Percentiles rank a stretch among this genome's conserved stretches.
Evolutionary conservation across 2,888 invertebrate genomes (phyloP).

Genomic region (Anagyrus pseudococci): DNA sequence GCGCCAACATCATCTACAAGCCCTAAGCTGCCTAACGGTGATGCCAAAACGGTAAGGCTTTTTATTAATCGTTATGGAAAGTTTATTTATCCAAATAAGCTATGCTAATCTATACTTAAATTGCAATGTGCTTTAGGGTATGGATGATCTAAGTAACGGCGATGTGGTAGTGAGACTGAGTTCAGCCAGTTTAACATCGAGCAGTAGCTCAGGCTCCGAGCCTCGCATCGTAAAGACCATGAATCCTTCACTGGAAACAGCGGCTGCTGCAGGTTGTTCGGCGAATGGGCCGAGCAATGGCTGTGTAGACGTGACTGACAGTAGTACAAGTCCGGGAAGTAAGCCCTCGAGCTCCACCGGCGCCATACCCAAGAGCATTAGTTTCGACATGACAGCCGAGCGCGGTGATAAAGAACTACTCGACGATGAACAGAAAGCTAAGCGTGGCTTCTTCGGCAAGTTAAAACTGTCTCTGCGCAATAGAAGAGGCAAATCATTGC

Average conservation of each 20-base stretch:
- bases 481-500: constrained; percentile 66
- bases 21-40: constrained; percentile 51
- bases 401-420: constrained; percentile 72
- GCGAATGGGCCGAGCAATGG: neutral
- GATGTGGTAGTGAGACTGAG: constrained; percentile 64
- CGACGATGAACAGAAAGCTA: constrained; percentile 67
- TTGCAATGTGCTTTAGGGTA: constrained; percentile 12
- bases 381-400: constrained; percentile 89
- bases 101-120: neutral
- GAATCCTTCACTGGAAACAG: neutral
- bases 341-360: constrained; percentile 73
- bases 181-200: constrained; percentile 67
- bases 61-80: neutral
- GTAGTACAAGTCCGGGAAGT: constrained; percentile 43
- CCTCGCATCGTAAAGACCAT: constrained; percentile 45
- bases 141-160: constrained; percentile 37
- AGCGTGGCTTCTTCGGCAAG: constrained; percentile 76
- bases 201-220: constrained; percentile 63
- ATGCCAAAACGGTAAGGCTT: constrained; percentile 46
- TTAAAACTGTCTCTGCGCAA: constrained; percentile 73
- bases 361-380: constrained; percentile 90
- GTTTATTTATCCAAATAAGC: neutral
- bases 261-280: neutral
- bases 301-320: constrained; percentile 45
- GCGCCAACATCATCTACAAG: constrained; percentile 43